These are phyloP conservation scores for Channallabes apus DNA, from an alignment of 2,797 vertebrate genomes.

Conservation along the genomic window DNA sequence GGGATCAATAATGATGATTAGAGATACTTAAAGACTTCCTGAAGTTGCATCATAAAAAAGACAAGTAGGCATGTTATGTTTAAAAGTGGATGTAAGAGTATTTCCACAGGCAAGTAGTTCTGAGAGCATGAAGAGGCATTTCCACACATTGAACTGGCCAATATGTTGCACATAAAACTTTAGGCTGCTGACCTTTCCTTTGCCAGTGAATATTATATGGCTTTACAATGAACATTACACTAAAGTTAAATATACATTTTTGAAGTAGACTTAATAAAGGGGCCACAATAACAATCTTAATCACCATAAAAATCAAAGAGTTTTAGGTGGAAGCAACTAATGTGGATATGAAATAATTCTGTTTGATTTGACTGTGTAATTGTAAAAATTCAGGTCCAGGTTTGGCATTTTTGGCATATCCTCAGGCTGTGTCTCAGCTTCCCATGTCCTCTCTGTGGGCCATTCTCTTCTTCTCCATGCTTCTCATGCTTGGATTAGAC, in stretches of 20 bases:
- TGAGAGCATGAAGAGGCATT: too few species aligned
- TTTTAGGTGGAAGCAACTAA: background rate
- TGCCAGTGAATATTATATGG: background rate
- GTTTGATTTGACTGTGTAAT: conserved; percentile 23
- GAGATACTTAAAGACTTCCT: too few species aligned
- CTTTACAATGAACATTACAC: background rate
- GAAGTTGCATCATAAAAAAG: too few species aligned
- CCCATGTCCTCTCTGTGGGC: conserved; percentile 90
- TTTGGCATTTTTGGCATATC: conserved; percentile 89
- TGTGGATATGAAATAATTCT: background rate
- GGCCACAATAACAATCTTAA: background rate
- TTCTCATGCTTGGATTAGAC: conserved; percentile 91
- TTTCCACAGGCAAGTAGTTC: too few species aligned
- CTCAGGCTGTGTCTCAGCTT: conserved; percentile 87
- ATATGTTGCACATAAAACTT: too few species aligned
- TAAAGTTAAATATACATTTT: background rate
- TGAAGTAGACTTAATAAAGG: background rate
- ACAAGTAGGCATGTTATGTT: too few species aligned
- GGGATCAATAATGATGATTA: too few species aligned
- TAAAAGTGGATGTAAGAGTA: too few species aligned
- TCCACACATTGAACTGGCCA: too few species aligned
- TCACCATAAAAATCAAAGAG: too few species aligned
- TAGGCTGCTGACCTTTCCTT: too few species aligned
- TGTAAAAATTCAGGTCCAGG: conserved; percentile 77
- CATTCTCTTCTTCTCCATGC: conserved; percentile 92